Evolutionary conservation across 2,797 vertebrate genomes (phyloP).

Genomic region (Coccyzus lansbergi): DNA sequence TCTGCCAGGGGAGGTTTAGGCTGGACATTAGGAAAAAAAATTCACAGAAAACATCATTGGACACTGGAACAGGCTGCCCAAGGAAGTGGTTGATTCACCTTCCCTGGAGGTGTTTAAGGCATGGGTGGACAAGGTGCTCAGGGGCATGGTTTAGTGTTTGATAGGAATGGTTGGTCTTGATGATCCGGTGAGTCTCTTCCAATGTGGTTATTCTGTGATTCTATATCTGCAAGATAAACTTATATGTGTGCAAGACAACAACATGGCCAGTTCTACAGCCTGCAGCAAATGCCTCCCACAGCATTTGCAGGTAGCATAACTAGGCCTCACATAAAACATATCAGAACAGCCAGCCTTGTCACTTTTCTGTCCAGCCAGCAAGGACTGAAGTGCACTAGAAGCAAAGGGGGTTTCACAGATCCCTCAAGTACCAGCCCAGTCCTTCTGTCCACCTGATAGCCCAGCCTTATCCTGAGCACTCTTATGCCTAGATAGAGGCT

Average conservation of each 20-base stretch:
- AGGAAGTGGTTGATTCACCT: too few relatives aligned
- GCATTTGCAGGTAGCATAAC: rapidly evolving
- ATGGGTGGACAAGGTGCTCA: too few relatives aligned
- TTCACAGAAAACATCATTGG: too few relatives aligned
- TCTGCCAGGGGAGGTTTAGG: too few relatives aligned
- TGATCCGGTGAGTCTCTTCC: too few relatives aligned
- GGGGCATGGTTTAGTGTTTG: too few relatives aligned
- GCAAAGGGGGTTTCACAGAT: not conserved
- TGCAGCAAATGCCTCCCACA: rapidly evolving
- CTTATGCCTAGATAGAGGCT: not conserved
- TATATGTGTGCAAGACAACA: rapidly evolving
- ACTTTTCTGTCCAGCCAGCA: not conserved
- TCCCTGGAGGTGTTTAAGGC: too few relatives aligned
- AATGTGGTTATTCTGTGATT: too few relatives aligned
- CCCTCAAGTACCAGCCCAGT: not conserved
- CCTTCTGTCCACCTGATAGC: not conserved
- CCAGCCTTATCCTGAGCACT: not conserved
- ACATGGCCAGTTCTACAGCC: rapidly evolving
- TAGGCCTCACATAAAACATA: rapidly evolving
- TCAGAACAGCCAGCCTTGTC: rapidly evolving
- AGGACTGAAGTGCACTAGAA: not conserved
- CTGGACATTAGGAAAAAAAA: too few relatives aligned
- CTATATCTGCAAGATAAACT: rapidly evolving
- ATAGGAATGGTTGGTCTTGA: too few relatives aligned
- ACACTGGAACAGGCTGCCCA: too few relatives aligned